phyloP scores from a whole-genome alignment of 2,888 invertebrate species.

The Acanthoscelides obtectus region DNA sequence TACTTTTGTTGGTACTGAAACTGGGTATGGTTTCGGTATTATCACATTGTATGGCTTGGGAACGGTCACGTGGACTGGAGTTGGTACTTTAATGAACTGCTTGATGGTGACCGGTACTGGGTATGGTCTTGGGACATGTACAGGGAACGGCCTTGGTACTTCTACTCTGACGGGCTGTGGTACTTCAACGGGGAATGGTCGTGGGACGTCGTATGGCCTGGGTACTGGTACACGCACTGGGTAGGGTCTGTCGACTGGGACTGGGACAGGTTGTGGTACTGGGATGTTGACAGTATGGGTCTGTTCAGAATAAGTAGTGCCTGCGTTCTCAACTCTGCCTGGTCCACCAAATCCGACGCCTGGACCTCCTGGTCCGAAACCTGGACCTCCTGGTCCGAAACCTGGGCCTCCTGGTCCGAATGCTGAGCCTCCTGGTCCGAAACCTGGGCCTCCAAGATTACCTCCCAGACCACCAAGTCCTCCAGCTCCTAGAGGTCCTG shows the following conservation, averaged over 20 bases:
- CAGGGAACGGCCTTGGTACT: constrained; percentile 34
- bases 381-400: constrained; percentile 2
- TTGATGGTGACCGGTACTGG: constrained; percentile 35
- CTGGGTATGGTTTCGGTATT: constrained; percentile 36
- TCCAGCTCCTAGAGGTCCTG: neutral
- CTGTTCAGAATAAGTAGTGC: constrained; percentile 35
- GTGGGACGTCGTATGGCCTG: constrained; percentile 35
- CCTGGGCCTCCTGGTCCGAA: constrained; percentile 3
- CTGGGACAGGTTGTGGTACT: constrained; percentile 36
- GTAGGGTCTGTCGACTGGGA: constrained; percentile 32
- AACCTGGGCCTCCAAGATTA: neutral
- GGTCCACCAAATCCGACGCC: constrained; percentile 2
- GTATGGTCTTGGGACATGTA: constrained; percentile 34
- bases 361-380: constrained; percentile 10
- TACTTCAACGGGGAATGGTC: constrained; percentile 36
- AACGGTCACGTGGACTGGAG: constrained; percentile 35
- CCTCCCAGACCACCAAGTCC: neutral
- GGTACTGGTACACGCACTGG: constrained; percentile 36
- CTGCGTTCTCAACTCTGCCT: constrained; percentile 21
- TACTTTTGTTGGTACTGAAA: constrained; percentile 34
- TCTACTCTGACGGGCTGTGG: constrained; percentile 37
- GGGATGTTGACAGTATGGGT: constrained; percentile 31
- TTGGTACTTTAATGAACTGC: constrained; percentile 36
- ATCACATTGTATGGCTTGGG: constrained; percentile 38
- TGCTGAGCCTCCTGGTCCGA: constrained; percentile 1